phyloP scores from a whole-genome alignment of 2,113 vertebrate species.

The Xerus inauris region DNA sequence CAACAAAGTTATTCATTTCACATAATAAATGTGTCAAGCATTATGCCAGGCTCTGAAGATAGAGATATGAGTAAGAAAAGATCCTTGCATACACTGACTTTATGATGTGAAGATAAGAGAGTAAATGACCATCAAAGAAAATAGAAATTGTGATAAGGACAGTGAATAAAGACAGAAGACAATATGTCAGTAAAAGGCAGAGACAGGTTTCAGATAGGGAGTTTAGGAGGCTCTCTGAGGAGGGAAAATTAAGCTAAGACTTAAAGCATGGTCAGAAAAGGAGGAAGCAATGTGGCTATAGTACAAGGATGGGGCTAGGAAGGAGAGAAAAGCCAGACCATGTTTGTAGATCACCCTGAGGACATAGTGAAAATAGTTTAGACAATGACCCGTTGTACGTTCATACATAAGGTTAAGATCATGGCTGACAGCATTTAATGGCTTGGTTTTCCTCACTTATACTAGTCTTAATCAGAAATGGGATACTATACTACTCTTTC shows the following conservation, averaged over 20 bases:
- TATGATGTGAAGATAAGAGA: background rate
- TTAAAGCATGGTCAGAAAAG: background rate
- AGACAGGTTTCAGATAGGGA: background rate
- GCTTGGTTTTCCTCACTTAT: constrained; percentile 5
- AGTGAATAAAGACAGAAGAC: background rate
- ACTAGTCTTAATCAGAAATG: constrained; percentile 51
- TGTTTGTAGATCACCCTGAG: background rate
- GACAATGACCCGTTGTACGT: background rate
- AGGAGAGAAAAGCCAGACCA: background rate
- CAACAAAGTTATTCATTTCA: constrained; percentile 19
- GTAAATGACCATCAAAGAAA: background rate
- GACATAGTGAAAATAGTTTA: background rate
- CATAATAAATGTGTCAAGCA: background rate
- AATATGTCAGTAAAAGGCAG: background rate
- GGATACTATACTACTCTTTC: constrained; percentile 36
- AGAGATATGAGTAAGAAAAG: background rate
- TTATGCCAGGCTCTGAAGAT: background rate
- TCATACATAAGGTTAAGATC: background rate
- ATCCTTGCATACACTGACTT: background rate
- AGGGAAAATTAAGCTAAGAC: background rate
- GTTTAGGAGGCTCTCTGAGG: background rate
- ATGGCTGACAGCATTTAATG: background rate
- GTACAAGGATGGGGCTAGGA: background rate
- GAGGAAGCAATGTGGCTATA: background rate
- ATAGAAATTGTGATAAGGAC: background rate